Evolutionary conservation across 2,113 vertebrate species (phyloP), one percentile per base, ranked within the genome.

Genomic region (Mustelus asterias): DNA sequence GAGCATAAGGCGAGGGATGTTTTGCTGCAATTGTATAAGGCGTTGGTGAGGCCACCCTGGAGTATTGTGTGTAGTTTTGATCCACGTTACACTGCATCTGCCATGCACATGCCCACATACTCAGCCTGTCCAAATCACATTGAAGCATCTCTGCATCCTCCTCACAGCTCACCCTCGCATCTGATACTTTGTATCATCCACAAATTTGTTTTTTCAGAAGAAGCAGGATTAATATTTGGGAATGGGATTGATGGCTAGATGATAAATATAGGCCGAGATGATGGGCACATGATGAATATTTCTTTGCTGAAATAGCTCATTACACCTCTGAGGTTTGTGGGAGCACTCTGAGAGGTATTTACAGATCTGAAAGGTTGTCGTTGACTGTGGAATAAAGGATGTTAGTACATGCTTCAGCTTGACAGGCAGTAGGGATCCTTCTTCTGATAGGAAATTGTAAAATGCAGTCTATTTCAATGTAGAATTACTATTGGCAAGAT

Each of bases 391-490:
- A 63, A 90, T 90, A 33, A 90, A 63, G 88, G 63, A n/a, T 65
- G 33, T 41, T 93, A 93, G 58, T 93, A n/a, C n/a, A 37, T 65
- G 86, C 29, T 89, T 26, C 26, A 89, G 26, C 26, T 60, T 69
- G 69, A 29, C 41, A 72, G 69, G 58, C 88, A 90, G 5, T 90
- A 29, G 26, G 54, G 88, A 24, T 26, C 24, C 4, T 54, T 72
- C 44, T 44, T 72, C 20, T 48, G 13, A 72, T 76, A 95, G 94
- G 67, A 95, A 95, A 72, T 95, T 69, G 24, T 95, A 76, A 95
- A 72, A 29, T 72, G 26, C 41, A 54, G 41, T 76, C 41, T 95
- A 29, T 72, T 95, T 70, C 69, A 95, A 54, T 48, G 5, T 70
- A 72, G 13, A 72, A 44, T 95, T 95, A 69, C 37, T 33, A 95